phyloP scores from a whole-genome alignment of 37 sponge, comb jelly and placozoan genomes.

The Chondrosia reniformis region DNA sequence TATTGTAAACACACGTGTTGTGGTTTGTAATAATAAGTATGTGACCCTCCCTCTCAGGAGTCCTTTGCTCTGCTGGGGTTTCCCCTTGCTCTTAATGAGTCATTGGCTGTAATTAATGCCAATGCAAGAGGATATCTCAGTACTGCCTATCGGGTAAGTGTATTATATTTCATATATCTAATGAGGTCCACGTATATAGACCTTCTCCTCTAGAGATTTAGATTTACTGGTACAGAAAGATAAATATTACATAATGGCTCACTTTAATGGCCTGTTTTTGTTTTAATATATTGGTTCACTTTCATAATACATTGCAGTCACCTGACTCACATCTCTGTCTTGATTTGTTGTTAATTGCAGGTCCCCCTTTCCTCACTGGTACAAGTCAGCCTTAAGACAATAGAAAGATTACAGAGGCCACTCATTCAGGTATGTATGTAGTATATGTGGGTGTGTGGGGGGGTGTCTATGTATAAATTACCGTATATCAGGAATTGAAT shows the following conservation, averaged over 20 bases:
- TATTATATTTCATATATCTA: conserved; percentile 18
- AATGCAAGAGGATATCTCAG: background rate
- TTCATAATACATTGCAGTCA: too few relatives aligned
- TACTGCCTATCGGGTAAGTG: background rate
- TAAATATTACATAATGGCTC: too few relatives aligned
- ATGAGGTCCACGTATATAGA: too few relatives aligned
- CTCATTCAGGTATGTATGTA: conserved; percentile 17
- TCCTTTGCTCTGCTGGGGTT: background rate
- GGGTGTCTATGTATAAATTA: background rate
- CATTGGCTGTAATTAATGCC: background rate
- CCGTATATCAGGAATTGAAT: background rate
- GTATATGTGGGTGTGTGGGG: conserved; percentile 10
- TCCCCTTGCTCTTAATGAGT: conserved; percentile 8
- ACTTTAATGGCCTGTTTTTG: too few relatives aligned
- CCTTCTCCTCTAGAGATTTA: conserved; percentile 27
- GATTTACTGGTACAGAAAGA: too few relatives aligned
- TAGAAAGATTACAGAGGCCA: background rate
- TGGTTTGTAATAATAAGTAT: too few relatives aligned
- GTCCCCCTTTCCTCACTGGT: background rate
- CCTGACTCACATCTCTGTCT: too few relatives aligned
- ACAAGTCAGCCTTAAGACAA: background rate
- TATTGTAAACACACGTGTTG: too few relatives aligned
- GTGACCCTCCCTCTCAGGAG: background rate
- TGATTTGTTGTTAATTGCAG: background rate
- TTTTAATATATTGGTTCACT: too few relatives aligned